Evolutionary conservation across 2,797 vertebrate species (phyloP).

Genomic region (Xenops minutus): DNA sequence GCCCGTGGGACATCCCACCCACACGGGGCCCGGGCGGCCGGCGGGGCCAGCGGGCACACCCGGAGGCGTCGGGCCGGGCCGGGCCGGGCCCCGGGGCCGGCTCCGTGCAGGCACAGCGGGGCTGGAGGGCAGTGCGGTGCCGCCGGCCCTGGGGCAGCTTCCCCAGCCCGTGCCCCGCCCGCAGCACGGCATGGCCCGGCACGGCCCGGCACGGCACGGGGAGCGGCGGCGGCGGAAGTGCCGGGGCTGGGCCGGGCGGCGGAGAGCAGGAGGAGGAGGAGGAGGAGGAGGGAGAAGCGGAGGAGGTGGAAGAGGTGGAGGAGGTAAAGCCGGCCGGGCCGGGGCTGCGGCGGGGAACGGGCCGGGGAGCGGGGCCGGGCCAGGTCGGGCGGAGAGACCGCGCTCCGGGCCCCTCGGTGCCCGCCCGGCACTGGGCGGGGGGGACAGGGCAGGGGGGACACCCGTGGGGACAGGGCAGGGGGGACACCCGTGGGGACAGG

Average conservation of each 20-base stretch:
- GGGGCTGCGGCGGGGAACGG: not conserved
- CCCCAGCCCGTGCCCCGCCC: not conserved
- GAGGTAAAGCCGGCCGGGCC: not conserved
- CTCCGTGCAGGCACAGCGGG: no score
- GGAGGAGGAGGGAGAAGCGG: not conserved
- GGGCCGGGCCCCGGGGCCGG: no score
- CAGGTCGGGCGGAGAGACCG: not conserved
- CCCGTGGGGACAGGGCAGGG: no score
- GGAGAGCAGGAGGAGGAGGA: not conserved
- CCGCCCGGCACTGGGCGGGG: not conserved
- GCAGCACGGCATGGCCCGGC: no score
- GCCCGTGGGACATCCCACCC: fast-evolving
- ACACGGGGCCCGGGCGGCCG: not conserved
- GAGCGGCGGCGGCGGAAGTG: constrained; percentile 11
- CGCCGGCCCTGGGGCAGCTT: not conserved
- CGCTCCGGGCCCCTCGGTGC: not conserved
- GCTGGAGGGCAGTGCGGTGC: not conserved
- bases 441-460: not conserved
- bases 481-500: no score
- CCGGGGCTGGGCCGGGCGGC: not conserved
- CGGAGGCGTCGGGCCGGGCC: fast-evolving
- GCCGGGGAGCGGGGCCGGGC: not conserved
- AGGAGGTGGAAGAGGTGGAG: not conserved
- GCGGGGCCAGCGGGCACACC: not conserved
- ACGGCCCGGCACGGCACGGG: not conserved